Base-by-base conservation (phyloP, 2,113 vertebrate genomes). In the Microtus oregoni region DNA sequence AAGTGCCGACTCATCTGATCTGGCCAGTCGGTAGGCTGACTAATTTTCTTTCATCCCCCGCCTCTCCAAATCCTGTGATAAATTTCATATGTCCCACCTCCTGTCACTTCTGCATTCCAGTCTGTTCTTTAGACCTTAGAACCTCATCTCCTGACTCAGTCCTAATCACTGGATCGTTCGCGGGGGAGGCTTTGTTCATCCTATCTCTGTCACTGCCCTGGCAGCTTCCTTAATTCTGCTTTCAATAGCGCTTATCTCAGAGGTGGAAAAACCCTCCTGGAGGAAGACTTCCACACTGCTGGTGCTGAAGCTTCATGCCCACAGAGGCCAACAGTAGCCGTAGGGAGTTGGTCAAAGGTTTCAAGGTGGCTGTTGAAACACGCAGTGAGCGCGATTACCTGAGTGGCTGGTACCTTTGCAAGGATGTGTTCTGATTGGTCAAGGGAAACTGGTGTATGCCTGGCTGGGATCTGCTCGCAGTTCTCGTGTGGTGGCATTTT, bases 1-100 rank as follows among this genome's bases (percentile, higher is more conserved):
- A 94, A 94, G 91, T 86, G 89, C 96, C 89, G 78, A 94, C 92
- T 94, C 94, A 92, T 67, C 91, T 92, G 86, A 82, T 85, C 86
- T 82, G 86, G 86, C 32, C 86, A 63, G 72, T 89, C 13, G 2
- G 61, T 35, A 70, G 41, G 86, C 6, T 50, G 86, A 89, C 87
- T 95, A 90, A 91, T 89, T 86, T 94, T 91, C 81, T 83, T 91
- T 85, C 44, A 72, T 41, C 2, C 50, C 86, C 44, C 7, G 91
- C 72, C 26, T 44, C n/a, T n/a, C 58, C 19, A 86, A 50, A 10
- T 50, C 73, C 81, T 92, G 92, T 92, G 85, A 96, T 96, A 96
- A 97, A 73, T 35, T 20, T 75, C 35, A 87, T 41, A 58, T 41
- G 79, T 96, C 85, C 81, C 90, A 75, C 63, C 81, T 65, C 82